Percentiles rank a stretch among this genome's conserved stretches.
phyloP scores from a whole-genome alignment of 2,797 vertebrate species.

The Valencia hispanica region DNA sequence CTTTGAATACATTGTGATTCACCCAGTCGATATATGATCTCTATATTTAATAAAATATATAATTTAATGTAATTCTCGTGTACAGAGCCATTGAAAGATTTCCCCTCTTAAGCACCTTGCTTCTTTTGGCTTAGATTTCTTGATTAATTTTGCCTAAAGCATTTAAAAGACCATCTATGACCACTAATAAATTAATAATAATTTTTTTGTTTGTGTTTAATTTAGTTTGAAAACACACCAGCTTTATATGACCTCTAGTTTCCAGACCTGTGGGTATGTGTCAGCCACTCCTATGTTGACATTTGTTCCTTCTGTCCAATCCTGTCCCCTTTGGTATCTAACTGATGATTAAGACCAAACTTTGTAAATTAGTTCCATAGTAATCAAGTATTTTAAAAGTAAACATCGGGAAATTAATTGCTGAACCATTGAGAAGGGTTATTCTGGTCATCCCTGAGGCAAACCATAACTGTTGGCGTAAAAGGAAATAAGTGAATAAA shows the following conservation, averaged over 20 bases:
- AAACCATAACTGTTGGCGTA: not conserved
- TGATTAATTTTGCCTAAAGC: not conserved
- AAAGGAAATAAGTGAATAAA: not conserved
- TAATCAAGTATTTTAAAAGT: constrained; percentile 2
- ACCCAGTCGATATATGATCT: not conserved
- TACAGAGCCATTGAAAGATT: not conserved
- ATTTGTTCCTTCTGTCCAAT: not conserved
- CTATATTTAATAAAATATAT: not conserved
- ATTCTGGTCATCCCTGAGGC: not conserved
- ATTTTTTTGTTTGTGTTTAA: not conserved
- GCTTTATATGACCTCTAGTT: not conserved
- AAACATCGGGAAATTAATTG: not conserved
- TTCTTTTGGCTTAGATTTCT: not conserved
- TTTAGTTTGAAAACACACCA: not conserved
- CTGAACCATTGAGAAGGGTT: not conserved
- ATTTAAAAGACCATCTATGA: not conserved
- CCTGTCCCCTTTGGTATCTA: not conserved
- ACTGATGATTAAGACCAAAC: not conserved
- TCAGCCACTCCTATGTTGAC: not conserved
- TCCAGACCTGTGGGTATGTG: not conserved
- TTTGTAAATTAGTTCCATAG: not conserved
- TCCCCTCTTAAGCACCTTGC: not conserved
- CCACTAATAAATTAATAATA: too few species aligned
- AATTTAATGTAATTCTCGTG: not conserved
- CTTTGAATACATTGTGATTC: not conserved